Evolutionary conservation across 2,888 invertebrate species (phyloP), one percentile per base, ranked within the genome.

Genomic region (Thymelicus sylvestris): DNA sequence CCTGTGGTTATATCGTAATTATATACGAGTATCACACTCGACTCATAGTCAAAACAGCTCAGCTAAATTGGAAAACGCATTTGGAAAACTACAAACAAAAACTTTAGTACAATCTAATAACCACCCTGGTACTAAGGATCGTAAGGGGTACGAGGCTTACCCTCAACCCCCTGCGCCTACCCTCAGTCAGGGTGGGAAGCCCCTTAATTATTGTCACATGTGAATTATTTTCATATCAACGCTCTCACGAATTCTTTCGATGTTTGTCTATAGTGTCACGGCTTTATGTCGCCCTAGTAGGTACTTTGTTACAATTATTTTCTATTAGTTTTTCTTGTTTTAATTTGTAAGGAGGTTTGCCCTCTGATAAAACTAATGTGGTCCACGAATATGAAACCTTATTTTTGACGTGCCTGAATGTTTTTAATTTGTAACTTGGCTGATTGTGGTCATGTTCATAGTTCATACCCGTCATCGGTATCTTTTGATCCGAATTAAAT

Each of bases 171-270:
- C 44, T 44, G 44, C 80, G 57, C 79, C 80, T 44, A 44, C 80
- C 79, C 75, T 76, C 24, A 31, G 77, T 82, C 71, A 76, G 81
- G 85, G 86, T 73, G 80, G 76, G 77, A 77, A 82, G 81, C 83
- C 86, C 86, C 90, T 88, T 90, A 91, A 92, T 91, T 92, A 92
- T 91, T 90, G 90, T 90, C 89, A 90, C 90, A 90, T 91, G 87
- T 90, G 91, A 91, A 88, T 91, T 90, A 91, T 91, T 90, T 90
- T 87, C 87, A 86, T 89, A 91, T 90, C 86, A 90, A 88, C 86
- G 88, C 85, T 83, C 75, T 77, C 75, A 73, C 78, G 76, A 72
- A 77, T 76, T 79, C 76, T 80, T 80, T 76, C 60, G 67, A 73
- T 65, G 66, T 44, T 44, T 67, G 68, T 72, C 67, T 44, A 44